These are phyloP conservation scores for Zaprionus camerounensis DNA, from an alignment of 1,140 invertebrate species.

Conservation along the genomic window DNA sequence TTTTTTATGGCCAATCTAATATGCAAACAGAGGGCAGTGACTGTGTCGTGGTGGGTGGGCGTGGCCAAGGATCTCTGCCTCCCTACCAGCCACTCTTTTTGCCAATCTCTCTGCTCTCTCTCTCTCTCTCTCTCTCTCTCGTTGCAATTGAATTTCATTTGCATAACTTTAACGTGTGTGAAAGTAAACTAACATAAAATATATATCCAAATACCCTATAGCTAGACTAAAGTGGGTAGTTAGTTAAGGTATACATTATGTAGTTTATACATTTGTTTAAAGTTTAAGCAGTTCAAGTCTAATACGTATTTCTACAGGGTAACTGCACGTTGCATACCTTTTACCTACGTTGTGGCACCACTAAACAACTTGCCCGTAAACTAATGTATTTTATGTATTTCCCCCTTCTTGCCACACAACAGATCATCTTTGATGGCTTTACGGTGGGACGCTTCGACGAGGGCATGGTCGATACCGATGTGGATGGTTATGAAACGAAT, in stretches of 20 bases:
- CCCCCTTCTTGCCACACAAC: constrained; percentile 60
- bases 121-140: constrained; percentile 2
- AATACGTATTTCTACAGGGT: background rate
- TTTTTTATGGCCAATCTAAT: constrained; percentile 78
- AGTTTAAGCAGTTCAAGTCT: background rate
- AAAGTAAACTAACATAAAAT: constrained; percentile 58
- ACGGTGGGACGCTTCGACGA: constrained; percentile 90
- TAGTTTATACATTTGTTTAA: background rate
- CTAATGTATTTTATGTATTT: constrained; percentile 19
- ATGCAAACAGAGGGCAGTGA: constrained; percentile 67
- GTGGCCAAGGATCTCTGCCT: constrained; percentile 22
- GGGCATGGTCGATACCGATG: constrained; percentile 83
- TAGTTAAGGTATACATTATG: background rate
- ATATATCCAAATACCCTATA: constrained; percentile 55
- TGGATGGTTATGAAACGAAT: constrained; percentile 82
- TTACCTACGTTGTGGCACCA: background rate
- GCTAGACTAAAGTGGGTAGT: background rate
- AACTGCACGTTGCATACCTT: background rate
- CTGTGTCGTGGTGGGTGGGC: constrained; percentile 24
- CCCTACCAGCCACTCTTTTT: too few species aligned
- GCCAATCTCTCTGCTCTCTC: background rate
- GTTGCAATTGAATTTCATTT: constrained; percentile 72
- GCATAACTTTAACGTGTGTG: constrained; percentile 63
- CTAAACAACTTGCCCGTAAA: background rate
- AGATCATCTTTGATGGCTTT: constrained; percentile 93